Evolutionary conservation across 2,888 invertebrate species (phyloP).

Genomic region (Sinodicranocentrus sp.): DNA sequence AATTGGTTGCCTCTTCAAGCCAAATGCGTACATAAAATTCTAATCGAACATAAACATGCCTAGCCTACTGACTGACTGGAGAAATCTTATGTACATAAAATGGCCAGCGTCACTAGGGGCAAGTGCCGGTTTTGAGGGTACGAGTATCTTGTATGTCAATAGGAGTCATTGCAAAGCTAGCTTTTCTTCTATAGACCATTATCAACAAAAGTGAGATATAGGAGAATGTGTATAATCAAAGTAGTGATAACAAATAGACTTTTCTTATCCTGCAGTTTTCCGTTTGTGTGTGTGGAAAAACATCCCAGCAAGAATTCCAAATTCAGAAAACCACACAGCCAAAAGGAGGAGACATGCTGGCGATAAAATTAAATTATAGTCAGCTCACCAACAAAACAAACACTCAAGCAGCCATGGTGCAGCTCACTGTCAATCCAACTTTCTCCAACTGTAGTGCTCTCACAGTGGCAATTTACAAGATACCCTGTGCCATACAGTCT

Average conservation of each 20-base stretch:
- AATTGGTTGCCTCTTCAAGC: slow-evolving; percentile 26
- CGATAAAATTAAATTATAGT: slow-evolving; percentile 58
- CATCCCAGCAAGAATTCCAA: slow-evolving; percentile 8
- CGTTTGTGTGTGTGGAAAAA: background rate
- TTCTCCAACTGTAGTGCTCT: slow-evolving; percentile 1
- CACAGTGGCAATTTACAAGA: background rate
- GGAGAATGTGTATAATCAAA: no score
- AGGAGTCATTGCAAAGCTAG: no score
- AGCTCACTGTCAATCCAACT: slow-evolving; percentile 33
- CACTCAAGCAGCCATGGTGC: background rate
- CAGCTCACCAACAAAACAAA: slow-evolving; percentile 32
- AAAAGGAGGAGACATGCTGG: slow-evolving; percentile 5
- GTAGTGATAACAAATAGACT: no score
- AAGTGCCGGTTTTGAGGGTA: no score
- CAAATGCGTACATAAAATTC: slow-evolving; percentile 7
- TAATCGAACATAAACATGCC: slow-evolving; percentile 17
- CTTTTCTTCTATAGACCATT: no score
- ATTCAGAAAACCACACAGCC: slow-evolving; percentile 20
- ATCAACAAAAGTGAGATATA: no score
- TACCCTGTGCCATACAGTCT: no score
- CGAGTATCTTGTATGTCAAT: no score
- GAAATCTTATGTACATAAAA: background rate
- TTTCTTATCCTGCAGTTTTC: no score
- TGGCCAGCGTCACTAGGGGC: background rate
- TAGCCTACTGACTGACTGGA: slow-evolving; percentile 13